Percentiles rank a stretch among this genome's conserved stretches.
Evolutionary conservation across 2,888 invertebrate genomes (phyloP).

Genomic region (Zaprionus lineosus): DNA sequence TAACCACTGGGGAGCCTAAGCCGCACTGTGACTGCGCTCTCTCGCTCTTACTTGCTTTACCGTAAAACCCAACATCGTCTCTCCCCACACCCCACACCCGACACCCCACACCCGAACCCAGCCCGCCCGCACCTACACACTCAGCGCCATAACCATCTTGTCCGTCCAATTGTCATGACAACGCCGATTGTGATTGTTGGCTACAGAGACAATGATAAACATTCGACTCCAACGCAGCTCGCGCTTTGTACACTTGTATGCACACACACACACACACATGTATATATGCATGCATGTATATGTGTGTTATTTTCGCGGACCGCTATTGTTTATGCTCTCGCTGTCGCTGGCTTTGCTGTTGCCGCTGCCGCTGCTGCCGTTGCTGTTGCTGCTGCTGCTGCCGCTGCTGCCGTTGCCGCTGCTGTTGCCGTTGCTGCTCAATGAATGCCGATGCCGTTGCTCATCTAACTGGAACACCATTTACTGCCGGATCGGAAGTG

Average conservation of each 20-base stretch:
- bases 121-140: too few species aligned
- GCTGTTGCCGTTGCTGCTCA: constrained; percentile 43
- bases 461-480: constrained; percentile 70
- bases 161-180: constrained; percentile 58
- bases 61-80: too few species aligned
- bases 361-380: constrained; percentile 8
- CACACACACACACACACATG: too few species aligned
- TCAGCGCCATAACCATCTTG: too few species aligned
- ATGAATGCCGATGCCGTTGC: constrained; percentile 59
- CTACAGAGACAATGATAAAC: constrained; percentile 50
- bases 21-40: constrained; percentile 35
- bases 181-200: constrained; percentile 39
- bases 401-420: constrained; percentile 13
- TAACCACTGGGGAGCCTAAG: constrained; percentile 41
- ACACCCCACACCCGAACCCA: too few species aligned
- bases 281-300: too few species aligned
- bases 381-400: constrained; percentile 5
- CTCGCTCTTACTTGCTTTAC: not conserved
- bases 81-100: too few species aligned
- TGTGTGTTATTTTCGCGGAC: constrained; percentile 28
- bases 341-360: constrained; percentile 12
- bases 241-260: too few species aligned
- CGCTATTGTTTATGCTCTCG: constrained; percentile 47
- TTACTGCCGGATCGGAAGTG: constrained; percentile 49
- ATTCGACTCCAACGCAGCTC: constrained; percentile 38